Conservation (phyloP, 2,888 invertebrate genomes). For the Caenorhabditis doughertyi region DNA sequence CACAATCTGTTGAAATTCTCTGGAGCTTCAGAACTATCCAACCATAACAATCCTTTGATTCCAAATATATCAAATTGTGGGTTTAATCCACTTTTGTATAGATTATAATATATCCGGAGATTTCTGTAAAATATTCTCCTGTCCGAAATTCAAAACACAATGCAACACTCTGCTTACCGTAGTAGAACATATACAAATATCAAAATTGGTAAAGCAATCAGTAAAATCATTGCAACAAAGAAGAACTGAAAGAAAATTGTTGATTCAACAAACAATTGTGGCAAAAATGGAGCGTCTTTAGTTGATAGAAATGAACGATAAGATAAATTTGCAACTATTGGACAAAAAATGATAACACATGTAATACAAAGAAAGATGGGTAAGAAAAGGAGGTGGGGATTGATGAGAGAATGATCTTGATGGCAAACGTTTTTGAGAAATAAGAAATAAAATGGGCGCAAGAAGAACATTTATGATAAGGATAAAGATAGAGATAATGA, state of each 20-base stretch:
- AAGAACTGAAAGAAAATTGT: conserved; percentile 7
- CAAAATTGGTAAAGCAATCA: conserved; percentile 24
- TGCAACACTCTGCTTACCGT: not conserved
- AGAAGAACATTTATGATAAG: conserved; percentile 23
- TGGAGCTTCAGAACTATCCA: conserved; percentile 41
- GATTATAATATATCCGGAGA: conserved; percentile 11
- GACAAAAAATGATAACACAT: conserved; percentile 33
- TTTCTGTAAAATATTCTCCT: conserved; percentile 15
- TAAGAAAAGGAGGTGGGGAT: not conserved
- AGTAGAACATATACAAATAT: conserved; percentile 21
- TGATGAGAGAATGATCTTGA: conserved; percentile 12
- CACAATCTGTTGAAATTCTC: conserved; percentile 40
- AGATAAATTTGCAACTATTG: conserved; percentile 40
- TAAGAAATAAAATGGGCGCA: not conserved
- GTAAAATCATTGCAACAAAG: conserved; percentile 44
- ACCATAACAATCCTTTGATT: conserved; percentile 41
- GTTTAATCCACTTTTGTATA: conserved; percentile 41
- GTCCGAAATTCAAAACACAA: not conserved
- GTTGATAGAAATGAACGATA: conserved; percentile 38
- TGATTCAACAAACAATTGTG: conserved; percentile 37
- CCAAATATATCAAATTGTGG: conserved; percentile 61
- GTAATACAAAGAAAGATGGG: conserved; percentile 33
- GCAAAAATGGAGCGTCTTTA: conserved; percentile 22
- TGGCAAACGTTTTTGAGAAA: conserved; percentile 27
- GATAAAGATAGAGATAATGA: conserved; percentile 5